These are phyloP conservation scores for Sardina pilchardus DNA, from an alignment of 2,113 vertebrate species.

Conservation along the genomic window DNA sequence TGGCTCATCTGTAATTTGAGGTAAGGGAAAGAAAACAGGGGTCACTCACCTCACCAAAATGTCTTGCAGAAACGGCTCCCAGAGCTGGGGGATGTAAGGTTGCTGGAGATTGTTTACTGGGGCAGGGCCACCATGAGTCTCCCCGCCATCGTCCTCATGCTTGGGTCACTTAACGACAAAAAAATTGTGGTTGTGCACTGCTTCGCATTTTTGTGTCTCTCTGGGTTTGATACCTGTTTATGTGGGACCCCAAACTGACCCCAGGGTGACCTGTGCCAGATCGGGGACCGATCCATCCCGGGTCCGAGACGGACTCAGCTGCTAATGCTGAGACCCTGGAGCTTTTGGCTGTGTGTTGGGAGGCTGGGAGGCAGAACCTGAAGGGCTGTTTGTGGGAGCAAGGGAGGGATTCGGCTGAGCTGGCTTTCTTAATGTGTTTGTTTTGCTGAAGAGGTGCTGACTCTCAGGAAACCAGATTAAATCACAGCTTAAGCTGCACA, in stretches of 20 bases:
- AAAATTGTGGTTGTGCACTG: neutral
- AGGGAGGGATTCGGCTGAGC: neutral
- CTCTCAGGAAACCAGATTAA: neutral
- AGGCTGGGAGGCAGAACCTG: neutral
- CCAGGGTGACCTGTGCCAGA: neutral
- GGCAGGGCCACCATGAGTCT: neutral
- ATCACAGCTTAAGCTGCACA: neutral
- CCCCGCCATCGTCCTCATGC: neutral
- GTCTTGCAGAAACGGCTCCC: no score
- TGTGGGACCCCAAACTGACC: neutral
- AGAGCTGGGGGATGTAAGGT: no score
- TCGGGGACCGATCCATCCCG: no score
- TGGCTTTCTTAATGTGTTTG: neutral
- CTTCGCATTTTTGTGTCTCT: neutral
- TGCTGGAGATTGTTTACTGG: neutral
- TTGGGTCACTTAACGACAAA: no score
- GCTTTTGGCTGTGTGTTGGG: neutral
- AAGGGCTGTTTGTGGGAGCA: neutral
- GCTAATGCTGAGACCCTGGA: neutral
- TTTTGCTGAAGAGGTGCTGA: neutral
- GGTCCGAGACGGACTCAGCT: neutral
- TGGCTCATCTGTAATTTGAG: no score
- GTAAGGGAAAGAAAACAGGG: no score
- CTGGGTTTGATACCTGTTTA: neutral
- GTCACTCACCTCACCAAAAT: no score